Conservation (phyloP, 2,888 invertebrate species). For the Nemurella pictetii region DNA sequence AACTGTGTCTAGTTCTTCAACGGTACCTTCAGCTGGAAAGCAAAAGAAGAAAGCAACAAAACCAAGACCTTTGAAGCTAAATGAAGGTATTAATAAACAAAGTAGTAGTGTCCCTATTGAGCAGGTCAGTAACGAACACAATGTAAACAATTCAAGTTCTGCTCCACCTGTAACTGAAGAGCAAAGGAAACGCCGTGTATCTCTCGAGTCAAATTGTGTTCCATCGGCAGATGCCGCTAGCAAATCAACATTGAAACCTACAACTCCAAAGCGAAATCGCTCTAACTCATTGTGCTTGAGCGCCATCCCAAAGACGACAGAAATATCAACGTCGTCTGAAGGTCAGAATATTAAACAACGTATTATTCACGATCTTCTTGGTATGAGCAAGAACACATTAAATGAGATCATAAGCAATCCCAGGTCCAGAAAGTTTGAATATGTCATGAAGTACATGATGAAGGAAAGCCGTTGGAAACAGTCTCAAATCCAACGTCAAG, state of each 20-base stretch:
- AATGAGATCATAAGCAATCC: conserved; percentile 41
- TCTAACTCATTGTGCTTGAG: background rate
- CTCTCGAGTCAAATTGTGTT: background rate
- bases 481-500: conserved; percentile 36
- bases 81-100: background rate
- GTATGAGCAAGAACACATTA: conserved; percentile 38
- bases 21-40: background rate
- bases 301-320: background rate
- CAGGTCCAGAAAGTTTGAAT: conserved; percentile 38
- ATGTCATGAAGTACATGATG: conserved; percentile 41
- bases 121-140: background rate
- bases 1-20: background rate
- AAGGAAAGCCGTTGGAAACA: conserved; percentile 38
- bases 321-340: background rate
- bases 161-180: background rate
- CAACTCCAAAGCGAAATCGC: background rate
- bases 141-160: background rate
- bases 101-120: background rate
- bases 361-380: conserved; percentile 37
- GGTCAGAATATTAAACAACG: conserved; percentile 32
- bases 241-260: background rate
- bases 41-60: background rate
- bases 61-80: background rate
- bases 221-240: conserved; percentile 2
- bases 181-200: background rate